Evolutionary conservation across 2,888 invertebrate genomes (phyloP).

Genomic region (Brachypterus glaber): DNA sequence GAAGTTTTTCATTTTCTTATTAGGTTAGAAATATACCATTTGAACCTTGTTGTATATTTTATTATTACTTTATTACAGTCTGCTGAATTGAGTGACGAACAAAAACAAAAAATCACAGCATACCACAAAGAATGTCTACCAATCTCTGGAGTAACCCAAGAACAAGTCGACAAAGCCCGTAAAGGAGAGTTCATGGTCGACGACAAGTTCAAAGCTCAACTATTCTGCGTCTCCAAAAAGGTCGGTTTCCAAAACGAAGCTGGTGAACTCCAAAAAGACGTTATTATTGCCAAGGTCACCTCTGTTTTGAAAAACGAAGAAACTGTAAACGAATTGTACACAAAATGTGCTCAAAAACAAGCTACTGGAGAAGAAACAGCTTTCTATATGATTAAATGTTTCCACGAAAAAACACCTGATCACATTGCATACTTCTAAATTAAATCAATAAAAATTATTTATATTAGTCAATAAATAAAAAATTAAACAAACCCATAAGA

Average conservation of each 20-base stretch:
- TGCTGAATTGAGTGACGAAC: neutral
- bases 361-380: slow-evolving; percentile 19
- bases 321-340: neutral
- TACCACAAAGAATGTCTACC: neutral
- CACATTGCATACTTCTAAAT: no score
- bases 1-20: no score
- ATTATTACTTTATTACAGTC: neutral
- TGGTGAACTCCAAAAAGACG: slow-evolving; percentile 9
- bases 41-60: no score
- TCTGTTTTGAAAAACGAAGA: slow-evolving; percentile 8
- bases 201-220: slow-evolving; percentile 15
- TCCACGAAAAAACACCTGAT: slow-evolving; percentile 14
- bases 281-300: slow-evolving; percentile 8
- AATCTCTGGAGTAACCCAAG: neutral
- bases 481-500: no score
- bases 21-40: no score
- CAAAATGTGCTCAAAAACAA: neutral
- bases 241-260: slow-evolving; percentile 14
- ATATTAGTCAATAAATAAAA: no score
- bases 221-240: slow-evolving; percentile 16
- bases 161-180: slow-evolving; percentile 6
- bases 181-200: slow-evolving; percentile 16
- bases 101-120: neutral
- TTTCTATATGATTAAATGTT: slow-evolving; percentile 16
- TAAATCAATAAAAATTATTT: no score